Conservation (phyloP, 2,888 invertebrate species). For the Pardosa pseudoannulata region DNA sequence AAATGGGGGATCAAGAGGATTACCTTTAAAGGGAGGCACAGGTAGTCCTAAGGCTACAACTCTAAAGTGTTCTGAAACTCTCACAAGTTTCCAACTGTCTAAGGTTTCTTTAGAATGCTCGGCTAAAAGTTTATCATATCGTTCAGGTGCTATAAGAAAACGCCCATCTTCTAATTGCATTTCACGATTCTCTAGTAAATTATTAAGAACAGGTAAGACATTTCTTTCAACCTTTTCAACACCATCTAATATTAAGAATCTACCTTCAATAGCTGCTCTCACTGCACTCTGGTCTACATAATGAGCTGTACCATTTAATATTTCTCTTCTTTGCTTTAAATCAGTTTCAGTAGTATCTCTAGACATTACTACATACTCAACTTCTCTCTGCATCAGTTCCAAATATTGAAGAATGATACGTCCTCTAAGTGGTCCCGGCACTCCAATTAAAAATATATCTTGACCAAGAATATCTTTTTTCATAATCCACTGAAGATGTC, state of each 20-base stretch:
- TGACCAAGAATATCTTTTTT: constrained; percentile 86
- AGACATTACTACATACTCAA: constrained; percentile 94
- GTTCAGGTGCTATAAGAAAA: constrained; percentile 90
- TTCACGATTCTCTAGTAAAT: constrained; percentile 96
- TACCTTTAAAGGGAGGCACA: constrained; percentile 91
- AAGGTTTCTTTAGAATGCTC: constrained; percentile 88
- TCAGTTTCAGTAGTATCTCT: constrained; percentile 98
- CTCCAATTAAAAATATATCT: constrained; percentile 95
- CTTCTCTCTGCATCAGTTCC: constrained; percentile 91
- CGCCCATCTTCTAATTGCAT: constrained; percentile 99
- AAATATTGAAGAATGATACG: constrained; percentile 89
- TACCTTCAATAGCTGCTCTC: constrained; percentile 90
- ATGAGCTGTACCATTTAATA: constrained; percentile 89
- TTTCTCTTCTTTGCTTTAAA: constrained; percentile 95
- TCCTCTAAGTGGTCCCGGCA: constrained; percentile 89
- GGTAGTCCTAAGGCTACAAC: constrained; percentile 95
- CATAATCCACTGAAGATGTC: constrained; percentile 60
- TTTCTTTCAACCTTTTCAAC: constrained; percentile 98
- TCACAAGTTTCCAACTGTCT: constrained; percentile 89
- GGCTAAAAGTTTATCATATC: constrained; percentile 90
- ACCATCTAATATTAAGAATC: constrained; percentile 93
- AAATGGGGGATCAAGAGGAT: constrained; percentile 96
- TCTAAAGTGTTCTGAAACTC: constrained; percentile 94
- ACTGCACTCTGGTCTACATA: constrained; percentile 97
- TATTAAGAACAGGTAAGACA: constrained; percentile 96